phyloP scores from a whole-genome alignment of 2,797 vertebrate species.

The Xenopus petersii region DNA sequence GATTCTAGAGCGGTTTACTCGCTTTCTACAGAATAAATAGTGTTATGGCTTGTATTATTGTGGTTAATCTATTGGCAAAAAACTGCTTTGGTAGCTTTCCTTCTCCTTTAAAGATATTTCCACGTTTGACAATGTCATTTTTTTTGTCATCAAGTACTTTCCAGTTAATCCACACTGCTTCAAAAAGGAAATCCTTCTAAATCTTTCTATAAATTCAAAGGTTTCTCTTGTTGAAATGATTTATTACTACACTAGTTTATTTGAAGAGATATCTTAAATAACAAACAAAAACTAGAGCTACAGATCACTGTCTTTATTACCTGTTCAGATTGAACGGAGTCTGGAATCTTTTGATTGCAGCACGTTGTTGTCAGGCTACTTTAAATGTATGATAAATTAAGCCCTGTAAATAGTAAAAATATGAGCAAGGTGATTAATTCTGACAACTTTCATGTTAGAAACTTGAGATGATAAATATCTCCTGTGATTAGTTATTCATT shows the following conservation, averaged over 20 bases:
- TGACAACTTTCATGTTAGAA: slow-evolving; percentile 78
- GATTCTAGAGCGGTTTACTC: too few species aligned
- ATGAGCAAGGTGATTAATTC: slow-evolving; percentile 78
- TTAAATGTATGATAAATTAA: slow-evolving; percentile 71
- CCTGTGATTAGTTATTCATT: slow-evolving; percentile 80
- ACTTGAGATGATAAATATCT: slow-evolving; percentile 79
- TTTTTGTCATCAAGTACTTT: too few species aligned
- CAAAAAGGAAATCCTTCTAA: too few species aligned
- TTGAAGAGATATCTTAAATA: background rate
- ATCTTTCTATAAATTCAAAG: too few species aligned
- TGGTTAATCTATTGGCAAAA: too few species aligned
- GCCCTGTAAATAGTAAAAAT: slow-evolving; percentile 66
- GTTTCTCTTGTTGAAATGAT: background rate
- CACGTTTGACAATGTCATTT: too few species aligned
- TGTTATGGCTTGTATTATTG: too few species aligned
- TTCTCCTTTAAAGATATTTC: too few species aligned
- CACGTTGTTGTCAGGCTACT: slow-evolving; percentile 65
- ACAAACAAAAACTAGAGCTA: slow-evolving; percentile 22
- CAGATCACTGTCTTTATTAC: slow-evolving; percentile 31
- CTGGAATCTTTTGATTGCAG: slow-evolving; percentile 53
- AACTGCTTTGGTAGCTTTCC: too few species aligned
- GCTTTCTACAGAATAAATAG: too few species aligned
- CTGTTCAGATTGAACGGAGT: slow-evolving; percentile 52
- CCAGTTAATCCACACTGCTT: too few species aligned
- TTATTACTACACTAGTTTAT: slow-evolving; percentile 29